Evolutionary conservation across 2,113 vertebrate genomes (phyloP), one percentile per base, ranked within the genome.

Genomic region (Eurystomus gularis): DNA sequence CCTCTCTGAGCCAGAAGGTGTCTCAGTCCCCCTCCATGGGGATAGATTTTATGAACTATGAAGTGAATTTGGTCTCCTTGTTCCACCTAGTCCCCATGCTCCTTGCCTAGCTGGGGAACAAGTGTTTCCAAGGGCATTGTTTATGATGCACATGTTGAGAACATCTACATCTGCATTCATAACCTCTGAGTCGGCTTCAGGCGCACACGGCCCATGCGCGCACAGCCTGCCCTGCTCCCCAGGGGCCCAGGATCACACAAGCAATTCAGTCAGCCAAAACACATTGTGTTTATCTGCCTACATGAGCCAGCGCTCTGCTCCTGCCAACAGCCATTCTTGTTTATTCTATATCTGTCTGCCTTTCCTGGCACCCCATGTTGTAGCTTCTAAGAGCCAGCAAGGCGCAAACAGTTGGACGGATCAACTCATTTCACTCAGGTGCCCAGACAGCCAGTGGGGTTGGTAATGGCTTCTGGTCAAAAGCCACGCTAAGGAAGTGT

Each of bases 171-270:
- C 49, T 80, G 40, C 0, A 0, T 29, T 54, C 3, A 3, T 35
- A 57, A 62, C 51, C 46, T 84, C 73, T 1, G 11, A 71, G 42
- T 7, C 39, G 16, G 64, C 75, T 54, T 44, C 20, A 51, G 52
- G 48, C 60, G 20, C 57, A 21, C 29, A 6, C 0, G 2, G 44
- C 39, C 58, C 54, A 17, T 13, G 62, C 0, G 0, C 9, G 0
- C 13, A 1, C 58, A 51, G 46, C 48, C 65, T 0, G 0, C 9
- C 57, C 39, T 7, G 29, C 1, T 28, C 61, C 66, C 60, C 65
- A n/a, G 57, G 2, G 2, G 33, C 52, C 48, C 55, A 42, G 33
- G 35, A 71, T 94, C 75, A 44, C 85, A 55, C 55, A 19, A 0
- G 1, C 1, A 0, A 39, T 60, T 48, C 88, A 55, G 54, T 68